Evolutionary conservation across 2,113 vertebrate genomes (phyloP), one percentile per base, ranked within the genome.

Genomic region (Petrocephalus zakoni): DNA sequence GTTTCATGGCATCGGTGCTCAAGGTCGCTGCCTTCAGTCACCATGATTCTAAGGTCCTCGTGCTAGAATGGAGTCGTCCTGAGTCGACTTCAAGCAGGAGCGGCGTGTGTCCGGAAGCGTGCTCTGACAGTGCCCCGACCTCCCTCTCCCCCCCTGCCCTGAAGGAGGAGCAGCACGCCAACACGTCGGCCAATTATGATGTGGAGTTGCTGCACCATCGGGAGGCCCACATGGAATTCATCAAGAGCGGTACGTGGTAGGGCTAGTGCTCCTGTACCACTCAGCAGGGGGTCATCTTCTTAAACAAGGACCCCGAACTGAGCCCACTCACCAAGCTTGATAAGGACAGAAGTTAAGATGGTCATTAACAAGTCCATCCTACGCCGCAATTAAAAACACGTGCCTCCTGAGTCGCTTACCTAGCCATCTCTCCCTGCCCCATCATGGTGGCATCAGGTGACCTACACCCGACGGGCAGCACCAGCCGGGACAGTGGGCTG

Each of bases 161-260:
- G 85, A 96, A 99, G 98, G 98, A 99, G 94, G 98, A 99, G 91
- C 98, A 99, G 55, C 98, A 99, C 72, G 98, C 98, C 88, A 99
- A 99, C 93, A 99, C 98, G 15, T 99, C 98, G 2, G 98, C 98
- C 89, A 99, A 99, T 93, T 99, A 99, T 0, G 98, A 99, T 84
- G 98, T 99, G 11, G 98, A 99, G 89, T 96, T 99, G 0, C 96
- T 99, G 91, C 98, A 99, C 94, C 98, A 99, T 94, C 96, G 96
- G 92, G 98, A 99, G 64, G 98, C 98, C 29, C 98, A 99, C 0
- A 94, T 98, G 89, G 98, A 99, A 92, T 98, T 99, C 93, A 94
- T 98, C 58, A 99, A 97, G 94, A 99, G 97, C 89, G 97, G 98
- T 99, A 90, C 91, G 97, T 94, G 86, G 87, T 86, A 21, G 22